These are phyloP conservation scores for Phataginus tetradactyla DNA, from an alignment of 2,797 vertebrate species.

Conservation along the genomic window DNA sequence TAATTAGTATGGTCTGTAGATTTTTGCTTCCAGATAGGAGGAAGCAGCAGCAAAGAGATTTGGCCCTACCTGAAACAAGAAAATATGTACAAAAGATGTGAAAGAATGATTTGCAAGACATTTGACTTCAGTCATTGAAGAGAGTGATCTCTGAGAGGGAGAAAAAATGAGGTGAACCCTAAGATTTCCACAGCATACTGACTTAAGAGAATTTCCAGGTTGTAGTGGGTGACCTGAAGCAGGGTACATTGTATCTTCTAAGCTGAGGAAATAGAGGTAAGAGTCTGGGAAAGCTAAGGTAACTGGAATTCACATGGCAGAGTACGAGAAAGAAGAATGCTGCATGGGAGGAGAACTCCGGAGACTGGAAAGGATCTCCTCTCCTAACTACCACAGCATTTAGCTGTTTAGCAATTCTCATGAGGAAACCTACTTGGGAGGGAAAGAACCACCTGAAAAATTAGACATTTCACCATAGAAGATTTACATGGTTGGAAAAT, in stretches of 20 bases:
- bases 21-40: background rate
- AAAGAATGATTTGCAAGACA: background rate
- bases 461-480: background rate
- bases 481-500: background rate
- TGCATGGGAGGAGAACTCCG: background rate
- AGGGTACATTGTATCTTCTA: background rate
- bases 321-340: background rate
- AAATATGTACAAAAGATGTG: background rate
- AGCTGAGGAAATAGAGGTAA: background rate
- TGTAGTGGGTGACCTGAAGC: background rate
- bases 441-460: no score
- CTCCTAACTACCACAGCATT: background rate
- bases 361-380: background rate
- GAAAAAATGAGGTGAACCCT: background rate
- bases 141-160: background rate
- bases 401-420: background rate
- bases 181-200: background rate
- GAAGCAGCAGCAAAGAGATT: background rate
- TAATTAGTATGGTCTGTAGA: background rate
- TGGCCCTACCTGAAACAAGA: background rate
- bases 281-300: background rate
- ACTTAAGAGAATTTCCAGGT: background rate
- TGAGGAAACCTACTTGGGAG: no score
- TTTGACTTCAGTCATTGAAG: background rate
- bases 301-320: background rate